A percentile compares a stretch with the other conserved stretches of the same genome.
phyloP scores from a whole-genome alignment of 2,888 invertebrate species.

The Chouioia cunea region DNA sequence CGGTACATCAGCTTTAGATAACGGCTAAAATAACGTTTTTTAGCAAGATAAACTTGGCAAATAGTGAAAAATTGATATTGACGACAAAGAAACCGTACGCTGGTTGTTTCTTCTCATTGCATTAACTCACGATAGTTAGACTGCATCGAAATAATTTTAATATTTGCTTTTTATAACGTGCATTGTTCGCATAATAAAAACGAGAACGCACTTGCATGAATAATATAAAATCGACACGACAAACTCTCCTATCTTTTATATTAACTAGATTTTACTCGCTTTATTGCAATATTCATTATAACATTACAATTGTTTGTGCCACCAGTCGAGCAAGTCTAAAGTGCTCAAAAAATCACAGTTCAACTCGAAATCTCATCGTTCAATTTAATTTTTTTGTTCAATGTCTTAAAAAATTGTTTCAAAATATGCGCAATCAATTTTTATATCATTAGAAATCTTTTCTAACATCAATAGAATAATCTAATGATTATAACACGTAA shows the following conservation, averaged over 20 bases:
- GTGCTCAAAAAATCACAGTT: slow-evolving; percentile 38
- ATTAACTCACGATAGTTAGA: slow-evolving; percentile 5
- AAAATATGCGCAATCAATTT: slow-evolving; percentile 17
- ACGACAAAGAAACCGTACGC: slow-evolving; percentile 22
- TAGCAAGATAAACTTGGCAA: slow-evolving; percentile 10
- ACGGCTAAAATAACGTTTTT: slow-evolving; percentile 4
- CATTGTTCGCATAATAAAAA: slow-evolving; percentile 10
- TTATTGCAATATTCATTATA: slow-evolving; percentile 21
- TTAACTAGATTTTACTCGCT: slow-evolving; percentile 4
- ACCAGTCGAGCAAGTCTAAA: slow-evolving; percentile 33
- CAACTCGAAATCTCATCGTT: slow-evolving; percentile 41
- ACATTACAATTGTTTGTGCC: slow-evolving; percentile 32
- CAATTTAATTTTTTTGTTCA: slow-evolving; percentile 12
- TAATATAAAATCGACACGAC: slow-evolving; percentile 24
- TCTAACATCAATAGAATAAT: slow-evolving; percentile 40
- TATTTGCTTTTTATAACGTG: slow-evolving; percentile 25
- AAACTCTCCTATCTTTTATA: too few relatives aligned
- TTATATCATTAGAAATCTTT: slow-evolving; percentile 35
- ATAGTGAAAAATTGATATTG: slow-evolving; percentile 22
- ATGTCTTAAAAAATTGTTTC: slow-evolving; percentile 26
- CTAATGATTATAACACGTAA: slow-evolving; percentile 36
- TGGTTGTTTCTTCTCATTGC: slow-evolving; percentile 20
- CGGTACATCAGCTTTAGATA: slow-evolving; percentile 17
- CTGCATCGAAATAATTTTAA: too few relatives aligned
- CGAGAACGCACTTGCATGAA: not conserved